A percentile compares a stretch with the other conserved stretches of the same genome.
These are phyloP conservation scores for Drosophila anceps DNA, from an alignment of 2,888 invertebrate species.

Conservation along the genomic window DNA sequence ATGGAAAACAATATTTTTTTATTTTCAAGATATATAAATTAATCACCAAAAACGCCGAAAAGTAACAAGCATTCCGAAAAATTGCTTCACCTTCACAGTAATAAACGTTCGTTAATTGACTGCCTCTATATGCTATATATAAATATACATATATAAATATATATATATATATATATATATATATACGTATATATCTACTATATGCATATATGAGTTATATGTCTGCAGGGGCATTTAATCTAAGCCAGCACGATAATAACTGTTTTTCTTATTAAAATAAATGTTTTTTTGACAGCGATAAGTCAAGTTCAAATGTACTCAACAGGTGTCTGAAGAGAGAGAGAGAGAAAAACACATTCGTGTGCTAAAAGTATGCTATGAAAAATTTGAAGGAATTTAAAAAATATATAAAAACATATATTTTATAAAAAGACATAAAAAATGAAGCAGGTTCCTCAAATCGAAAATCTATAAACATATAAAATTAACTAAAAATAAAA, in stretches of 20 bases:
- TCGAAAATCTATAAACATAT: not conserved
- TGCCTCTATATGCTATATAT: not conserved
- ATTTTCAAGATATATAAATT: not conserved
- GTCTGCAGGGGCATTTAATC: conserved; percentile 11
- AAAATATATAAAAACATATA: not conserved
- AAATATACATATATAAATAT: not conserved
- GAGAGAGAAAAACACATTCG: not conserved
- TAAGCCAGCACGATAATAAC: conserved; percentile 10
- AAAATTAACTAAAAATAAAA: not conserved
- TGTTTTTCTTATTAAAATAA: conserved; percentile 13
- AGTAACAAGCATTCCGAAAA: not conserved
- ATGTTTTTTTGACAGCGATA: conserved; percentile 12
- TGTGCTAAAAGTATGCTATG: conserved; percentile 19
- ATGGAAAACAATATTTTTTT: not conserved
- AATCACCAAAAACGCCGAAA: not conserved
- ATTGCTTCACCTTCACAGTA: not conserved
- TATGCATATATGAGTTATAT: not conserved
- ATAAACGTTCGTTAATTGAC: conserved; percentile 1
- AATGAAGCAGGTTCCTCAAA: not conserved
- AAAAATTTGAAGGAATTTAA: not conserved
- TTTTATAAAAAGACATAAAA: not conserved
- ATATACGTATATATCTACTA: not conserved
- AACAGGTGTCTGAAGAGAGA: not conserved
- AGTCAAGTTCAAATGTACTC: conserved; percentile 3
- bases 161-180: not conserved